phyloP scores from a whole-genome alignment of 2,888 invertebrate species.

The Ophion costatus region DNA sequence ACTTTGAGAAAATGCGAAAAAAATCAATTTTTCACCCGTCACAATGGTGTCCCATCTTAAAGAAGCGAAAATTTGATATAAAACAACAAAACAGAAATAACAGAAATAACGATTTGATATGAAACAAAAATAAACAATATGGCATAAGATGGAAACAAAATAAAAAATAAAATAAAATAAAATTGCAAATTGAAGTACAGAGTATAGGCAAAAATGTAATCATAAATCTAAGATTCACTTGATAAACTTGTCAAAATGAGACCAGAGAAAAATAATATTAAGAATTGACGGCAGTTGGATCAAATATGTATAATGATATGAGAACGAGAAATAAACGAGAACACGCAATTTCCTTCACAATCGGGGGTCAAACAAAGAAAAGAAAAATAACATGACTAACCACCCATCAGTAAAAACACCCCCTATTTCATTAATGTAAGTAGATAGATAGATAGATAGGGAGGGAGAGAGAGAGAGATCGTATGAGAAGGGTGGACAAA shows the following conservation, averaged over 20 bases:
- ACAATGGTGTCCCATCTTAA: too few relatives aligned
- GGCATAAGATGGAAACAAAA: too few relatives aligned
- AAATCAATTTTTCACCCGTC: too few relatives aligned
- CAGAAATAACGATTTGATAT: too few relatives aligned
- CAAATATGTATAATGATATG: neutral
- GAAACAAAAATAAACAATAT: too few relatives aligned
- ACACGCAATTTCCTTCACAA: neutral
- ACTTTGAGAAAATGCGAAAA: too few relatives aligned
- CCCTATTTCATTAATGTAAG: neutral
- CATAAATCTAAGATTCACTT: too few relatives aligned
- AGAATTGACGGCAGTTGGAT: neutral
- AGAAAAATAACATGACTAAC: neutral
- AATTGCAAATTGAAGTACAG: too few relatives aligned
- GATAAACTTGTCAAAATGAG: neutral
- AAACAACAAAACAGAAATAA: too few relatives aligned
- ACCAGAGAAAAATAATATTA: neutral
- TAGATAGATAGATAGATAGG: neutral
- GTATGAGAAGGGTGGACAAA: slow-evolving; percentile 70
- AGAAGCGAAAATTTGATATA: too few relatives aligned
- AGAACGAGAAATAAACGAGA: neutral
- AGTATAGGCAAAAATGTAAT: too few relatives aligned
- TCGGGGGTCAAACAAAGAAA: neutral
- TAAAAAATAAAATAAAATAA: too few relatives aligned
- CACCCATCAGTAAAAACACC: neutral
- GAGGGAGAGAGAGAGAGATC: slow-evolving; percentile 35